phyloP scores from a whole-genome alignment of 2,113 vertebrate species.

The Perca schrenkii region DNA sequence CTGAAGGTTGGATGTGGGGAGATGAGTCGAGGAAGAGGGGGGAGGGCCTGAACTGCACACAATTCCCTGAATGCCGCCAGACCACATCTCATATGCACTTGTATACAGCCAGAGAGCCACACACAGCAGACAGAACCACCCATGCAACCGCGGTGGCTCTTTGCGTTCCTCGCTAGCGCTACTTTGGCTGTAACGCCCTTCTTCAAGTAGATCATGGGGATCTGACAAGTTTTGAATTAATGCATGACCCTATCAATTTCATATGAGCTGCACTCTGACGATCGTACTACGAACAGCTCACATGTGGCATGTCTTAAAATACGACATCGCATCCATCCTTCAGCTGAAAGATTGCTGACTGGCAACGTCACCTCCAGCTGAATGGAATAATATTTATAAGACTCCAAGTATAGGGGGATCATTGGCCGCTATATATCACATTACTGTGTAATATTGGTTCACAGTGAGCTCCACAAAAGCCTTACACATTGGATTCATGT shows the following conservation, averaged over 20 bases:
- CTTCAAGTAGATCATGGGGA: conserved; percentile 39
- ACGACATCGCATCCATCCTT: conserved; percentile 48
- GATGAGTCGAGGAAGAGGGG: conserved; percentile 53
- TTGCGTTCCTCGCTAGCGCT: not conserved
- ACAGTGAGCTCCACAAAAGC: conserved; percentile 41
- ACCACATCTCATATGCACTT: conserved; percentile 44
- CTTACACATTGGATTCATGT: conserved; percentile 11
- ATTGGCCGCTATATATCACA: conserved; percentile 54
- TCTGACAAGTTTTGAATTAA: conserved; percentile 68
- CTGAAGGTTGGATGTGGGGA: conserved; percentile 65
- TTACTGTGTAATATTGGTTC: conserved; percentile 41
- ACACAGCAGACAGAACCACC: conserved; percentile 5
- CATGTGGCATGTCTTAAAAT: conserved; percentile 61
- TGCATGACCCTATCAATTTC: conserved; percentile 76
- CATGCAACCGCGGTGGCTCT: not conserved
- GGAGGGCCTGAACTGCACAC: conserved; percentile 48
- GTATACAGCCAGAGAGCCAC: conserved; percentile 16
- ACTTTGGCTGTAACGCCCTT: conserved; percentile 29
- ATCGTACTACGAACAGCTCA: conserved; percentile 41
- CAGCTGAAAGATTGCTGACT: conserved; percentile 45
- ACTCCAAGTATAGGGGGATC: conserved; percentile 42
- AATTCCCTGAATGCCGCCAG: conserved; percentile 59
- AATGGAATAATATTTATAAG: conserved; percentile 74
- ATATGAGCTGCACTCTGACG: conserved; percentile 51
- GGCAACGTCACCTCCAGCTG: conserved; percentile 60